Evolutionary conservation across 1,140 invertebrate species (phyloP).

Genomic region (Pogonomyrmex barbatus): DNA sequence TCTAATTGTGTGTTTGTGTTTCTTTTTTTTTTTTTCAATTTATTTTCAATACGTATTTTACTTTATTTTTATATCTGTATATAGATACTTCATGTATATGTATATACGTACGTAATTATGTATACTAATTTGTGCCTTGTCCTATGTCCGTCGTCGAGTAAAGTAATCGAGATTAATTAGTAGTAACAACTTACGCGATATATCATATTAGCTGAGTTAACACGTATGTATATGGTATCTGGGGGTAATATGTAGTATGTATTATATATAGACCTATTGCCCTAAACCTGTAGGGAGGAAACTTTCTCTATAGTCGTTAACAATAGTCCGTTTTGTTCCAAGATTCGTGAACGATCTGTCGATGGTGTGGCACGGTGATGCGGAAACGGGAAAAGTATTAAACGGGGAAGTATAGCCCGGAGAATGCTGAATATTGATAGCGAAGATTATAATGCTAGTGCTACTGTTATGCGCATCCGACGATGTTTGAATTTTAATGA

Average conservation of each 20-base stretch:
- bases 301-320: conserved; percentile 59
- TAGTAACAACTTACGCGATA: conserved; percentile 62
- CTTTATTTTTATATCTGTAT: conserved; percentile 40
- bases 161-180: conserved; percentile 63
- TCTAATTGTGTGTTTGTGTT: conserved; percentile 39
- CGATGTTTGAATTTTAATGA: conserved; percentile 1
- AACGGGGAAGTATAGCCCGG: neutral
- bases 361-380: conserved; percentile 7
- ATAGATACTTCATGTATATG: conserved; percentile 17
- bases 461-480: neutral
- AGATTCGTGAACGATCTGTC: conserved; percentile 30
- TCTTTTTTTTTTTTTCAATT: conserved; percentile 15
- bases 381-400: neutral
- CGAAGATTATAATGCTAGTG: neutral
- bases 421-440: conserved; percentile 4
- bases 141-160: conserved; percentile 58
- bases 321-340: conserved; percentile 57
- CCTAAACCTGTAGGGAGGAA: conserved; percentile 53
- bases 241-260: conserved; percentile 13
- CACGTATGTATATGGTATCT: conserved; percentile 56
- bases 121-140: conserved; percentile 63
- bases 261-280: conserved; percentile 55
- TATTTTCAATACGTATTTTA: conserved; percentile 35
- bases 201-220: conserved; percentile 60
- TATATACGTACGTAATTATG: conserved; percentile 47